Conservation (phyloP, 2,888 invertebrate genomes). For the Monochamus alternatus region DNA sequence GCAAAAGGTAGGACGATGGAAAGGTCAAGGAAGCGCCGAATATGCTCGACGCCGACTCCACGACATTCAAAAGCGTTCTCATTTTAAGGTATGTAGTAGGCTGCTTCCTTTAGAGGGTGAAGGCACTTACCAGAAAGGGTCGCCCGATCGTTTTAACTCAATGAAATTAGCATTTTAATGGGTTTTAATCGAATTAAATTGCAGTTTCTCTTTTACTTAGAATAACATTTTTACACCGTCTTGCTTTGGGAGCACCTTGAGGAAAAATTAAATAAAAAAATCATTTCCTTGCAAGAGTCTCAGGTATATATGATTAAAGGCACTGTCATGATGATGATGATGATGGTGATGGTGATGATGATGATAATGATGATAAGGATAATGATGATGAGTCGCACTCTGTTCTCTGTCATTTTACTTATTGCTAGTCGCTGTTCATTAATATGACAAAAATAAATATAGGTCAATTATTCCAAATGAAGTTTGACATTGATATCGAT, state of each 20-base stretch:
- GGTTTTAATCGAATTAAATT: slow-evolving; percentile 29
- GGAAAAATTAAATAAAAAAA: slow-evolving; percentile 1
- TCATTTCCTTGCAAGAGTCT: not conserved
- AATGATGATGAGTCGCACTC: too few species aligned
- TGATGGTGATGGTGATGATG: too few species aligned
- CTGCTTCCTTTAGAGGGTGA: slow-evolving; percentile 18
- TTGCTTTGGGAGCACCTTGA: not conserved
- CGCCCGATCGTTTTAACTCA: slow-evolving; percentile 27
- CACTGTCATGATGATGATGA: too few species aligned
- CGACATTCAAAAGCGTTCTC: slow-evolving; percentile 6
- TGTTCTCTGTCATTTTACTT: too few species aligned
- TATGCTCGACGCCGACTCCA: not conserved
- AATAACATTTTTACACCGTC: slow-evolving; percentile 12
- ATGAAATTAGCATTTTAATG: slow-evolving; percentile 30
- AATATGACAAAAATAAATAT: too few species aligned
- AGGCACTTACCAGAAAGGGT: slow-evolving; percentile 14
- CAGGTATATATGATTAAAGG: too few species aligned
- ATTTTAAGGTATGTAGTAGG: slow-evolving; percentile 19
- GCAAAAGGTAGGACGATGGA: not conserved
- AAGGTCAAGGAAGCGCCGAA: not conserved
- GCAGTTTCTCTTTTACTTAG: slow-evolving; percentile 21
- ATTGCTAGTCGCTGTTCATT: too few species aligned
- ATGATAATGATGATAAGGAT: too few species aligned
- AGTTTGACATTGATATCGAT: too few species aligned
- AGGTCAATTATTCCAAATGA: too few species aligned